A percentile compares a stretch with the other conserved stretches of the same genome.
phyloP scores from a whole-genome alignment of 2,888 invertebrate species.

The Pomacea canaliculata region DNA sequence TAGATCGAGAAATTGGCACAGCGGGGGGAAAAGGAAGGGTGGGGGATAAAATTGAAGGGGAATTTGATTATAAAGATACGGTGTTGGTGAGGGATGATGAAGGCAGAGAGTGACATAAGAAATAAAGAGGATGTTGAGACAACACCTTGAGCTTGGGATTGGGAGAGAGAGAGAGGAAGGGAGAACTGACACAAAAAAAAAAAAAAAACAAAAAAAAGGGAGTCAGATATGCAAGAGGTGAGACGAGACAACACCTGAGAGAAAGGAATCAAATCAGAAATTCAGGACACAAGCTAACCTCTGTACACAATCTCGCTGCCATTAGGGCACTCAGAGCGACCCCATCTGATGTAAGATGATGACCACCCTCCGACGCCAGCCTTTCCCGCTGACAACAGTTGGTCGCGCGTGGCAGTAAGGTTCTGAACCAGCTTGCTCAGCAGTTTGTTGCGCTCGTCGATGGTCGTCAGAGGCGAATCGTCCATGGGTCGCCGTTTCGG shows the following conservation, averaged over 20 bases:
- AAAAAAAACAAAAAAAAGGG: too few relatives aligned
- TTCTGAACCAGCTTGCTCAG: not conserved
- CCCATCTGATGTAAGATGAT: slow-evolving; percentile 20
- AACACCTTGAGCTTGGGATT: not conserved
- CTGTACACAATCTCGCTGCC: slow-evolving; percentile 6
- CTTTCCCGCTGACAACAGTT: not conserved
- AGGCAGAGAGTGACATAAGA: not conserved
- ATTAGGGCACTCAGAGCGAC: slow-evolving; percentile 4
- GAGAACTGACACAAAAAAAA: not conserved
- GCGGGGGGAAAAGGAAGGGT: too few relatives aligned
- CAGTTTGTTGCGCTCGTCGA: not conserved
- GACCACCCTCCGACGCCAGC: not conserved
- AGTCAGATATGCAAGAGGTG: too few relatives aligned
- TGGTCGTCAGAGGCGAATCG: not conserved
- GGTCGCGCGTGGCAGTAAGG: slow-evolving; percentile 1
- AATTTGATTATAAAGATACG: too few relatives aligned
- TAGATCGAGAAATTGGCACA: too few relatives aligned
- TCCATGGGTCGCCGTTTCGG: not conserved
- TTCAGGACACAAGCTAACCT: slow-evolving; percentile 1
- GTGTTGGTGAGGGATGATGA: too few relatives aligned
- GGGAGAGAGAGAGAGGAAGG: not conserved
- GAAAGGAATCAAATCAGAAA: slow-evolving; percentile 1
- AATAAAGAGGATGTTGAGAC: not conserved
- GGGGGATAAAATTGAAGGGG: too few relatives aligned
- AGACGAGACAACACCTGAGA: slow-evolving; percentile 7